phyloP scores from a whole-genome alignment of 2,888 invertebrate species.

The Melinaea menophilus region DNA sequence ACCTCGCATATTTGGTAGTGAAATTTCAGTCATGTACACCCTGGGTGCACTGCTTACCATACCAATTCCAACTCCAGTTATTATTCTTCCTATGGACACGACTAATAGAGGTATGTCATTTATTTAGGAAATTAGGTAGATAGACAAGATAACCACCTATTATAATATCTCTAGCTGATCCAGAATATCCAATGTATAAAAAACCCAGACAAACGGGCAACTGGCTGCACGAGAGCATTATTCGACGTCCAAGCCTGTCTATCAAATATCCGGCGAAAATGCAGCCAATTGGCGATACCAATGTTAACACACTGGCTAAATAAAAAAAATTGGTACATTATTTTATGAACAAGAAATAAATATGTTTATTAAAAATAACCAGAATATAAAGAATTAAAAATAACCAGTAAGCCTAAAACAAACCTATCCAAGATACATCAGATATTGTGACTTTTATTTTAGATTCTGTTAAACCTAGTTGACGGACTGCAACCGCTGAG shows the following conservation, averaged over 20 bases:
- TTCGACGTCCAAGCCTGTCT: conserved; percentile 79
- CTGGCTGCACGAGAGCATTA: conserved; percentile 75
- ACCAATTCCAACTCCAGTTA: conserved; percentile 81
- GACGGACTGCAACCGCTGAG: conserved; percentile 78
- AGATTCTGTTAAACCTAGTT: conserved; percentile 61
- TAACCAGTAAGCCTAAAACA: conserved; percentile 7
- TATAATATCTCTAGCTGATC: conserved; percentile 72
- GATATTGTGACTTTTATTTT: conserved; percentile 55
- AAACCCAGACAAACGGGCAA: conserved; percentile 81
- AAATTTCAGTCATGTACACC: conserved; percentile 80
- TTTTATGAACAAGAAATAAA: neutral
- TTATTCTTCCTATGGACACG: conserved; percentile 60
- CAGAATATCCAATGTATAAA: conserved; percentile 75
- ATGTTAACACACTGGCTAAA: conserved; percentile 77
- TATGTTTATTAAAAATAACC: neutral
- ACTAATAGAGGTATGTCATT: neutral
- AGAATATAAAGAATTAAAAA: neutral
- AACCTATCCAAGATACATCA: conserved; percentile 80
- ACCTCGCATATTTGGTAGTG: conserved; percentile 83
- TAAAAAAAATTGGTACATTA: neutral
- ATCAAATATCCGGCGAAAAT: conserved; percentile 79
- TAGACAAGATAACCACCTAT: conserved; percentile 50
- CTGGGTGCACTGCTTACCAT: conserved; percentile 80
- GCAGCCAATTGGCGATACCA: conserved; percentile 80
- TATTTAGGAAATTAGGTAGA: no score